phyloP scores from a whole-genome alignment of 2,113 vertebrate species.

The Pipra filicauda region DNA sequence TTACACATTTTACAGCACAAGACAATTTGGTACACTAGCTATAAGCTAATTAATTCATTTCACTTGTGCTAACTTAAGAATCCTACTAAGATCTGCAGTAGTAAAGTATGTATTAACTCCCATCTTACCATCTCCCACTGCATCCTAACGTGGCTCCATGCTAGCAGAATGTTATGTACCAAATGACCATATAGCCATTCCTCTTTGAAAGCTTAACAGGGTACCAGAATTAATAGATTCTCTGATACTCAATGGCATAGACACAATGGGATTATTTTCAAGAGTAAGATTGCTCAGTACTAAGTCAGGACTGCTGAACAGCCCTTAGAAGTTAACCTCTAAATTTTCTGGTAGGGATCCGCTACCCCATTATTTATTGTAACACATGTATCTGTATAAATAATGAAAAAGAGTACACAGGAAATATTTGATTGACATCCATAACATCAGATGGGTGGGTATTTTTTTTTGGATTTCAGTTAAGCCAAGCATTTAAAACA shows the following conservation, averaged over 20 bases:
- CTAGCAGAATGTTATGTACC: neutral
- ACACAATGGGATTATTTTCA: neutral
- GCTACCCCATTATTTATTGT: neutral
- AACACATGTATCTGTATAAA: neutral
- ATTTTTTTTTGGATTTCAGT: neutral
- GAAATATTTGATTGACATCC: neutral
- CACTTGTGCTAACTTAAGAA: neutral
- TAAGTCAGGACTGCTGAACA: neutral
- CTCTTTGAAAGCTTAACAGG: neutral
- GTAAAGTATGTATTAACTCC: neutral
- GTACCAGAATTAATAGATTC: neutral
- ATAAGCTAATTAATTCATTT: neutral
- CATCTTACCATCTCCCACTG: neutral
- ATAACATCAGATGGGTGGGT: neutral
- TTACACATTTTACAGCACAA: neutral
- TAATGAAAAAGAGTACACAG: neutral
- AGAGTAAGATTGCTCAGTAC: neutral
- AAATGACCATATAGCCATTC: neutral
- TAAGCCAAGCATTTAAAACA: neutral
- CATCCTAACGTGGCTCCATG: neutral
- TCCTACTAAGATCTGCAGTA: neutral
- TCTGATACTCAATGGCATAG: neutral
- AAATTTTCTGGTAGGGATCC: neutral
- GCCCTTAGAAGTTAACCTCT: neutral
- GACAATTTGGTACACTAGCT: neutral